Evolutionary conservation across 2,888 invertebrate genomes (phyloP).

Genomic region (Oligia strigilis): DNA sequence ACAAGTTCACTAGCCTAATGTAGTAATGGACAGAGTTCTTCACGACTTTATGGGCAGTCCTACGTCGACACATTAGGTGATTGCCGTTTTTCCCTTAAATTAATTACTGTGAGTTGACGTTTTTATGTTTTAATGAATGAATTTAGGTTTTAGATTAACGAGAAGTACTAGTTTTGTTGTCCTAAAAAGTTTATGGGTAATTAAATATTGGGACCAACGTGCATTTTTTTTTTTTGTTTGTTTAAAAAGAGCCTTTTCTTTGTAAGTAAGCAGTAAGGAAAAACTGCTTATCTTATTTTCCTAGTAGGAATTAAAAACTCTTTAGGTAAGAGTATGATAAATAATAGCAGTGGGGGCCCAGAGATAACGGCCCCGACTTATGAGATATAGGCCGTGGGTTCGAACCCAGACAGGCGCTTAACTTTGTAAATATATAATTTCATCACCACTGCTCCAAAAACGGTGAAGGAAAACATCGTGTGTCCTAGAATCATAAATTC

Average conservation of each 20-base stretch:
- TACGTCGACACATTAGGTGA: slow-evolving; percentile 79
- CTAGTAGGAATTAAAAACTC: not conserved
- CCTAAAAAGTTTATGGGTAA: slow-evolving; percentile 23
- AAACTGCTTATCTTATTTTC: not conserved
- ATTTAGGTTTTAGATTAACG: slow-evolving; percentile 64
- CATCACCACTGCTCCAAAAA: not conserved
- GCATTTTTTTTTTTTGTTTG: not conserved
- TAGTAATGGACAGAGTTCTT: slow-evolving; percentile 73
- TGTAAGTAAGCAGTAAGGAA: not conserved
- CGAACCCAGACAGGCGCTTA: no score
- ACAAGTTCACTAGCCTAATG: slow-evolving; percentile 74
- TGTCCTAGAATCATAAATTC: not conserved
- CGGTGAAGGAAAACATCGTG: not conserved
- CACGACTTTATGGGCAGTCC: slow-evolving; percentile 63
- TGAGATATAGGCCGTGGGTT: not conserved
- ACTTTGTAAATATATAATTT: not conserved
- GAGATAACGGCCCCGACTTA: no score
- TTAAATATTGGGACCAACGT: not conserved
- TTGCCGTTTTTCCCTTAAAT: slow-evolving; percentile 76
- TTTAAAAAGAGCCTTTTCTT: not conserved
- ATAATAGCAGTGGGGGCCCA: not conserved
- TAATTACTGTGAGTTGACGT: slow-evolving; percentile 78
- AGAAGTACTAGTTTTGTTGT: slow-evolving; percentile 45
- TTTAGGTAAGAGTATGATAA: not conserved
- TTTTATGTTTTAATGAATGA: slow-evolving; percentile 71